These are phyloP conservation scores for Rhinoraja longicauda DNA, from an alignment of 2,797 vertebrate species.

Conservation along the genomic window DNA sequence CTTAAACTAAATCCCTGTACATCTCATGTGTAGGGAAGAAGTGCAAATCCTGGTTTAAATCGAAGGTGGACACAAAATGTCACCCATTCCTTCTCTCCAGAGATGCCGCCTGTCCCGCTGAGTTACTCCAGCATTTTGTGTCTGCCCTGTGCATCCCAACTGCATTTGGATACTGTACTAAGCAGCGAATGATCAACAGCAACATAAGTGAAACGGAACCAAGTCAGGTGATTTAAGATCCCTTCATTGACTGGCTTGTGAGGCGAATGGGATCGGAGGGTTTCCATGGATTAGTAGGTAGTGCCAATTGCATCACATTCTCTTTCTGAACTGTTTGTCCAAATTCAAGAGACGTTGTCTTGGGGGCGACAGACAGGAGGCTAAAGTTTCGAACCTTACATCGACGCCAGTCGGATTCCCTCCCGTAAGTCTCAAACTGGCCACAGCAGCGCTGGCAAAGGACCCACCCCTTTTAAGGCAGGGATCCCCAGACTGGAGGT, in stretches of 20 bases:
- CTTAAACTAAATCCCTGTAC: no score
- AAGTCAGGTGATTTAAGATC: background rate
- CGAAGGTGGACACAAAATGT: no score
- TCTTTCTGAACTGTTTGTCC: background rate
- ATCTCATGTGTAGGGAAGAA: no score
- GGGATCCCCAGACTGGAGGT: background rate
- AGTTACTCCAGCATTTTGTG: no score
- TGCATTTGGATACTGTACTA: background rate
- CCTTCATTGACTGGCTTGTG: background rate
- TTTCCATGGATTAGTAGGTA: background rate
- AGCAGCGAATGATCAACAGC: background rate
- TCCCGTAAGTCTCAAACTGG: background rate
- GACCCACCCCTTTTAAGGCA: conserved; percentile 14
- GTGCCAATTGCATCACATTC: background rate
- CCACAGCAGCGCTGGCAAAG: background rate
- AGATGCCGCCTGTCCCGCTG: no score
- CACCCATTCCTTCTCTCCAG: no score
- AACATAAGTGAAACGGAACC: background rate
- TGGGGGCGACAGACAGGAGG: background rate
- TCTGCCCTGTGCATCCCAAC: background rate
- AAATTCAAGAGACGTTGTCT: background rate
- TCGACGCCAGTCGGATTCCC: background rate
- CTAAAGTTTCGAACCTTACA: conserved; percentile 2
- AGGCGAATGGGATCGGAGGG: no score
- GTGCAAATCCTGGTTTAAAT: no score